Base-by-base conservation (phyloP, 2,113 vertebrate genomes). In the Prinia subflava region DNA sequence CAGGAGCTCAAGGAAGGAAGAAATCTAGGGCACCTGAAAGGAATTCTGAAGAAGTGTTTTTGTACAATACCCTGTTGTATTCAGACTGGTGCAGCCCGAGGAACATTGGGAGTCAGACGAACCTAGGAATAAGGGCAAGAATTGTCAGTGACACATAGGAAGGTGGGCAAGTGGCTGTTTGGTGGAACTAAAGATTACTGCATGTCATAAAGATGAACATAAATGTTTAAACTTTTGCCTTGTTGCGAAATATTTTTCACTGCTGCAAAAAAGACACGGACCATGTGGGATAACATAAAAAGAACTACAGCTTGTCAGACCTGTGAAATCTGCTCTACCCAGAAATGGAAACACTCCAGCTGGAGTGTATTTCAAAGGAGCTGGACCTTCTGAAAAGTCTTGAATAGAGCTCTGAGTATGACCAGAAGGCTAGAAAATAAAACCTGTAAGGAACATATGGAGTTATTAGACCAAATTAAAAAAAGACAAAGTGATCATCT, bases 41-140 rank as follows among this genome's bases (percentile, higher is more conserved):
- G 23, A 83, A 64, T 73, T 68, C 35, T 11, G 18, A 41, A 76
- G 44, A 35, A 42, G 7, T 47, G 21, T 57, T 22, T 63, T 49
- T 44, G 13, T 75, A 30, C 22, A 76, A 10, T 25, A 83, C 1
- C 1, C 53, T 68, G 6, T 37, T 69, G 6, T 31, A 7, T 20
- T 80, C 22, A 80, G 15, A 69, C 20, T 56, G 33, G 10, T 68
- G 35, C 30, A 84, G 23, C 12, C 35, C 73, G 22, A 74, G 39
- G 15, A 76, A 41, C 4, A 6, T 0, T 42, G 30, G 8, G 25
- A 57, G 7, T 35, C 18, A 75, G 0, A 37, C 2, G 7, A 89
- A 67, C 3, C 31, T 2, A 44, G 15, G 42, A 83, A 44, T 5
- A 37, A 67, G 28, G 28, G 28, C 19, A 79, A 63, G 63, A 89